Evolutionary conservation across 1,140 invertebrate species (phyloP).

Genomic region (roundworm (Caenorhabditis elegans)): WBcel235 BX284602.5:4451501-4452000

Average conservation of each 20-base stretch:
- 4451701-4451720: constrained; percentile 34
- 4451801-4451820: constrained; percentile 31
- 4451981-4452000: too few species aligned
- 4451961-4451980: too few species aligned
- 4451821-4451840: constrained; percentile 63
- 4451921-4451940: too few species aligned
- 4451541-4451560: neutral
- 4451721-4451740: neutral
- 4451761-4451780: constrained; percentile 35
- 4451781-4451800: constrained; percentile 23
- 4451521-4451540: constrained; percentile 70
- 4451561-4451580: too few species aligned
- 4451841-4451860: constrained; percentile 66
- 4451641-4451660: constrained; percentile 62
- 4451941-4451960: too few species aligned
- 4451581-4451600: too few species aligned
- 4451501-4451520: constrained; percentile 74
- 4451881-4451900: too few species aligned
- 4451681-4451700: constrained; percentile 53
- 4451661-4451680: constrained; percentile 64
- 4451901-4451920: too few species aligned
- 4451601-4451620: neutral
- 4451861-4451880: constrained; percentile 55
- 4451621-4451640: constrained; percentile 51
- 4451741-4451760: constrained; percentile 8